Percentiles rank a stretch among this genome's conserved stretches.
These are phyloP conservation scores for Parotocinclus haroldoi DNA, from an alignment of 2,797 vertebrate genomes.

Conservation along the genomic window DNA sequence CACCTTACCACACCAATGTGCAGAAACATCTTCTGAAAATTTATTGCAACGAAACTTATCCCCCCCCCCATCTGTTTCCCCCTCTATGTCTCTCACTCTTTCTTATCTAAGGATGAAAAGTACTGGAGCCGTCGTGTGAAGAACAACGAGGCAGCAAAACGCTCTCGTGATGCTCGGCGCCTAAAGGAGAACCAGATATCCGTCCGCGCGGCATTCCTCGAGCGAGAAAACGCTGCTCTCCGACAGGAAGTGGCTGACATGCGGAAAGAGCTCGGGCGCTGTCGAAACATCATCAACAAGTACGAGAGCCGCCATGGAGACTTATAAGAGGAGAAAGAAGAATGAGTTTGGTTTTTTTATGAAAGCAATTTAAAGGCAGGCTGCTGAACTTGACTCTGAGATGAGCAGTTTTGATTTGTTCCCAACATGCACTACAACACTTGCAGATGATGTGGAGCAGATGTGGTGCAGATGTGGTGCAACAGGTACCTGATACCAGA, in stretches of 20 bases:
- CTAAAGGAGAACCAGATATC: conserved; percentile 96
- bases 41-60: too few species aligned
- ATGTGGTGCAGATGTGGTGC: conserved; percentile 16
- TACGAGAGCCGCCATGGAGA: conserved; percentile 86
- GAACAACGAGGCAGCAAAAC: conserved; percentile 90
- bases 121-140: conserved; percentile 88
- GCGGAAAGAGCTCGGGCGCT: conserved; percentile 85
- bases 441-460: conserved; percentile 12
- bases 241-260: conserved; percentile 86
- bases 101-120: conserved; percentile 78
- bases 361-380: not conserved
- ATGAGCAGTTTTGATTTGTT: conserved; percentile 6
- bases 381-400: conserved; percentile 9
- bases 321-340: conserved; percentile 63
- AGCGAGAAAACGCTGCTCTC: conserved; percentile 84
- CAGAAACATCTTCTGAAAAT: too few species aligned
- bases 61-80: too few species aligned
- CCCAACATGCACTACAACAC: conserved; percentile 27
- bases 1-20: too few species aligned
- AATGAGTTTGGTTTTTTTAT: conserved; percentile 1
- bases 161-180: conserved; percentile 84
- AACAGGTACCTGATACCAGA: conserved; percentile 21
- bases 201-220: conserved; percentile 88
- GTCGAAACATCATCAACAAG: conserved; percentile 82
- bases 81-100: not conserved